phyloP scores from a whole-genome alignment of 2,888 invertebrate genomes.

The Lithophane ornitopus region DNA sequence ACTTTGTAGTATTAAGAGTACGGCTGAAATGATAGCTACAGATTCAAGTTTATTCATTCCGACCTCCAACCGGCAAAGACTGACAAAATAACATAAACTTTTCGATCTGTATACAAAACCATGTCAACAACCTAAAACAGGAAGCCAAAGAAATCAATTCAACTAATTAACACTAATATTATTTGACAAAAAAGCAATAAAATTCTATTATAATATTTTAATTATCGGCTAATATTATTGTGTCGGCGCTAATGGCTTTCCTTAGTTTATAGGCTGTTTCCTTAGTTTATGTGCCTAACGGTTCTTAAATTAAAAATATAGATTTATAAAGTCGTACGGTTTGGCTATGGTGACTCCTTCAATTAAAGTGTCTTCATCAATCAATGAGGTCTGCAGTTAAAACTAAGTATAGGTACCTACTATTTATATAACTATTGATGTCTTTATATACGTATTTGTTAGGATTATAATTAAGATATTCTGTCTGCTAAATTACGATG shows the following conservation, averaged over 20 bases:
- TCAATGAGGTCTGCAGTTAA: constrained; percentile 39
- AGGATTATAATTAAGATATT: constrained; percentile 50
- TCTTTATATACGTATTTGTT: constrained; percentile 57
- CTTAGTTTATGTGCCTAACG: constrained; percentile 44
- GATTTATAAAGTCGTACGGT: constrained; percentile 34
- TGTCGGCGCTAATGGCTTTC: constrained; percentile 46
- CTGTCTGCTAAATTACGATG: constrained; percentile 20
- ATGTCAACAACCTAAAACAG: constrained; percentile 47
- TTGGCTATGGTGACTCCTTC: constrained; percentile 32
- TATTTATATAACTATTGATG: constrained; percentile 39
- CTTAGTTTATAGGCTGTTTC: constrained; percentile 41
- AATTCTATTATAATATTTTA: constrained; percentile 29
- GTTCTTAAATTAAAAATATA: constrained; percentile 46
- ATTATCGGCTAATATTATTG: constrained; percentile 38
- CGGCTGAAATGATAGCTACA: background rate
- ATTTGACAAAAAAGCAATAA: constrained; percentile 52
- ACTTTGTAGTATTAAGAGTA: constrained; percentile 12
- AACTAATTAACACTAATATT: constrained; percentile 46
- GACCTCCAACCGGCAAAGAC: constrained; percentile 6
- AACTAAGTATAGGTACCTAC: background rate
- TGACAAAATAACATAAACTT: constrained; percentile 6
- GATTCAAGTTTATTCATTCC: constrained; percentile 1
- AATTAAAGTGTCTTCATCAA: constrained; percentile 64
- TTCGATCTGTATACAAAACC: constrained; percentile 12
- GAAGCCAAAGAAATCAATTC: constrained; percentile 26